Base-by-base conservation (phyloP, 92 coral and sea anemone genomes). In the Plumapathes pennacea region DNA sequence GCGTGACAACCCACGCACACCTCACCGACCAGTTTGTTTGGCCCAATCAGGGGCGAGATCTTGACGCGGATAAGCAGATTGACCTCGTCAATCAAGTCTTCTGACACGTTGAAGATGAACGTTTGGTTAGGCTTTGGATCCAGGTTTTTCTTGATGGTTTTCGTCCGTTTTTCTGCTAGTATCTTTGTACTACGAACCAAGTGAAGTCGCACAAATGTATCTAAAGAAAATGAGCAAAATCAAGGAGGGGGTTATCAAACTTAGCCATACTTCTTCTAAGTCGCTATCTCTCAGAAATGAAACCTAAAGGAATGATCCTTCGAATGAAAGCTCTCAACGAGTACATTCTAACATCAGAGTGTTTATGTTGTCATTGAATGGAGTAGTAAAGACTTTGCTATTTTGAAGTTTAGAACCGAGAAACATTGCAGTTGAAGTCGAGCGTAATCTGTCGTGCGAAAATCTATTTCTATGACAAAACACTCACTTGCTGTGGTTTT, bases 161-260 rank as follows among this genome's bases (percentile, higher is more conserved):
- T 78, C 38, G 98, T 92, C 50, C 82, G 88, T 47, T 69, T 75
- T 25, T 69, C 59, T 40, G 65, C 84, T 22, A 89, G 50, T 65
- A 82, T 72, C 32, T 50, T 80, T 24, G 96, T 64, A 34, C 96
- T 94, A 26, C 89, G 92, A 12, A 92, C 88, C 23, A 86, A 75
- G 61, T 89, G 87, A 4, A 92, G 64, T 57, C 84, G 88, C 52
- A 90, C 95, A 57, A 88, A 92, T 4, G 98, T 60, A 73, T 91
- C 98, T 92, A 51, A 10, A 49, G 41, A 18, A 25, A 31, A 46
- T 6, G n/a, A n/a, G n/a, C n/a, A n/a, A n/a, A n/a, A 40, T 22
- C 2, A 40, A 18, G 6, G 20, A 4, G 20, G 20, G 19, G 20
- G 6, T 22, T 4, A 22, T 2, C 14, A 40, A 18, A 6, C 4